Percentiles rank a stretch among this genome's conserved stretches.
These are phyloP conservation scores for Eublepharis macularius DNA, from an alignment of 2,113 vertebrate genomes.

Conservation along the genomic window DNA sequence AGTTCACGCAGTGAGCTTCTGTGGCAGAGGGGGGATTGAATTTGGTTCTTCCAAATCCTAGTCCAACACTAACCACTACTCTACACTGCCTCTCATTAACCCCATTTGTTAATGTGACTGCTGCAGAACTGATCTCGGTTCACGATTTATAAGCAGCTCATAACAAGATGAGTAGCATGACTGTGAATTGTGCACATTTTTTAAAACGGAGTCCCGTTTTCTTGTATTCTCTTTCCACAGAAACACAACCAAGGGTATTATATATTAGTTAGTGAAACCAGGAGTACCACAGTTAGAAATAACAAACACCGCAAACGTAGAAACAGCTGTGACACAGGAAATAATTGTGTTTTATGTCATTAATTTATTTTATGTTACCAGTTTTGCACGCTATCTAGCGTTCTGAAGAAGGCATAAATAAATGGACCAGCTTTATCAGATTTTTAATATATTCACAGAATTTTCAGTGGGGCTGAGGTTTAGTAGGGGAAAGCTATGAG, in stretches of 20 bases:
- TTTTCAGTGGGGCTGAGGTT: background rate
- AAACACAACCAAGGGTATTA: conserved; percentile 7
- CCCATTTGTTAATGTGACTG: accelerated
- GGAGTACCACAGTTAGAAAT: background rate
- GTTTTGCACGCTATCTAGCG: background rate
- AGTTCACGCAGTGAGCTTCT: no score
- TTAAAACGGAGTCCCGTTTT: background rate
- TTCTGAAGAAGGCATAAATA: no score
- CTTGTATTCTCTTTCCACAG: background rate
- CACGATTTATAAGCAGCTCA: background rate
- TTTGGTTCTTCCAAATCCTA: no score
- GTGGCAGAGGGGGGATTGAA: no score
- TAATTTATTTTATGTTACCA: background rate
- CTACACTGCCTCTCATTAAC: background rate
- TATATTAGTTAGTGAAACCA: background rate
- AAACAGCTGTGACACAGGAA: background rate
- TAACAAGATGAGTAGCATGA: background rate
- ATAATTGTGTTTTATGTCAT: background rate
- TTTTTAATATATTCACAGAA: background rate
- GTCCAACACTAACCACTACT: no score
- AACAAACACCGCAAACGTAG: background rate
- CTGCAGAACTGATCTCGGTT: background rate
- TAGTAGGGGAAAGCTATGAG: background rate
- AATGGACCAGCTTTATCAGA: background rate
- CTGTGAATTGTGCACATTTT: background rate